Evolutionary conservation across 2,888 invertebrate genomes (phyloP).

Genomic region (Julus scandinavius): DNA sequence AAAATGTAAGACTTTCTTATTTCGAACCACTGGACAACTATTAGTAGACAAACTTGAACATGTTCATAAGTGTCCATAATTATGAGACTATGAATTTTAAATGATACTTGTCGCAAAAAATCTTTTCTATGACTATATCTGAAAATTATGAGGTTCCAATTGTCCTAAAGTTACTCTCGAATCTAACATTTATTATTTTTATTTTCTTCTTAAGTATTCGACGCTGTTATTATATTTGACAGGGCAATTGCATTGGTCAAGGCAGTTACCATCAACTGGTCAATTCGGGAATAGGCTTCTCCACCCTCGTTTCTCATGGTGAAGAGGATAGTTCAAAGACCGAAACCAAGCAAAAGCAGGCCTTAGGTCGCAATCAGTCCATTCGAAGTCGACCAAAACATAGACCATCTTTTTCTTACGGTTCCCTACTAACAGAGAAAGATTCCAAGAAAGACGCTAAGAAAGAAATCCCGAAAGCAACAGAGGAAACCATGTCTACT

Average conservation of each 20-base stretch:
- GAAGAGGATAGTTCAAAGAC: conserved; percentile 53
- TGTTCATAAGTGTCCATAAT: no score
- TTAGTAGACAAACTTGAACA: no score
- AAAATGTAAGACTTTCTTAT: conserved; percentile 62
- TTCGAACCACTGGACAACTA: no score
- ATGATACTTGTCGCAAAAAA: background rate
- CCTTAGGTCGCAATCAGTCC: conserved; percentile 47
- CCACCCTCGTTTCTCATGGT: conserved; percentile 49
- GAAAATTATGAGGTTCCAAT: background rate
- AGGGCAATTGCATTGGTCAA: conserved; percentile 57
- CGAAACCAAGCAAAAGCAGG: conserved; percentile 31
- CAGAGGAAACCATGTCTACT: conserved; percentile 74
- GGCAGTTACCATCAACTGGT: conserved; percentile 54
- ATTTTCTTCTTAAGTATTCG: no score
- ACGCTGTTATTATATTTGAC: background rate
- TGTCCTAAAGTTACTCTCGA: background rate
- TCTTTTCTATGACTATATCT: background rate
- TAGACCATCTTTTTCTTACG: background rate
- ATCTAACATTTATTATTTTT: no score
- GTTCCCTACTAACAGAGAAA: background rate
- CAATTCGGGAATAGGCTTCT: conserved; percentile 56
- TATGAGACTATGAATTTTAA: background rate
- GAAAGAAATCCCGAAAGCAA: conserved; percentile 67
- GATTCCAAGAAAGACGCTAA: background rate
- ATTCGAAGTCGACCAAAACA: background rate